Percentiles rank a stretch among this genome's conserved stretches.
phyloP scores from a whole-genome alignment of 2,888 invertebrate genomes.

The Lycocerus yunnanus region DNA sequence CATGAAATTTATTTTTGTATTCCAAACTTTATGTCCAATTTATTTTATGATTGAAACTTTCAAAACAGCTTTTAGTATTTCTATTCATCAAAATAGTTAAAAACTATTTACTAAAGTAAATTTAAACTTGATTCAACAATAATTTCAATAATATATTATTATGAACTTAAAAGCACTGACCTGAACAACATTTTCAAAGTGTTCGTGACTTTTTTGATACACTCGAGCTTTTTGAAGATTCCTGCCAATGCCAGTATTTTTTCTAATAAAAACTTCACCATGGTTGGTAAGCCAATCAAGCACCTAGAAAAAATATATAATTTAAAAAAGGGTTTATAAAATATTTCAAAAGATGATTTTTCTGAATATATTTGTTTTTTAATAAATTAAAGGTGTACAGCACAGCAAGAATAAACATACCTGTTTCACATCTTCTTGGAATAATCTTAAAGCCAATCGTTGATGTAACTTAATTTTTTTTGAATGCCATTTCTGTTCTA shows the following conservation, averaged over 20 bases:
- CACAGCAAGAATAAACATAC: slow-evolving; percentile 57
- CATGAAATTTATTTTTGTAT: no score
- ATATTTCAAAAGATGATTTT: neutral
- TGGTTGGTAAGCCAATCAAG: slow-evolving; percentile 97
- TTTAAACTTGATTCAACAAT: neutral
- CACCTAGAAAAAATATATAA: slow-evolving; percentile 63
- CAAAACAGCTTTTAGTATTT: no score
- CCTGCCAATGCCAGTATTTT: slow-evolving; percentile 95
- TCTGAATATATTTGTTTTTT: neutral
- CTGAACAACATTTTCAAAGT: slow-evolving; percentile 98
- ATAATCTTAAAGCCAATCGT: slow-evolving; percentile 85
- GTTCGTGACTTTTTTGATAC: slow-evolving; percentile 97
- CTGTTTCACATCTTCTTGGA: slow-evolving; percentile 97
- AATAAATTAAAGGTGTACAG: neutral
- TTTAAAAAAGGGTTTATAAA: neutral
- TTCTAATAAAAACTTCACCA: slow-evolving; percentile 94
- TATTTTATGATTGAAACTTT: no score
- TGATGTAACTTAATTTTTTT: slow-evolving; percentile 95
- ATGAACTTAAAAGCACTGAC: slow-evolving; percentile 59
- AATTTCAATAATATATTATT: neutral
- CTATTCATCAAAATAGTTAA: no score
- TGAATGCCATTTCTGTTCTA: slow-evolving; percentile 94
- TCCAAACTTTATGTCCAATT: no score
- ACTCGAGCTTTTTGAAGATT: slow-evolving; percentile 94
- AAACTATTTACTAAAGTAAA: neutral